Evolutionary conservation across 1,140 invertebrate species (phyloP).

Genomic region (Scaptomyza montana): DNA sequence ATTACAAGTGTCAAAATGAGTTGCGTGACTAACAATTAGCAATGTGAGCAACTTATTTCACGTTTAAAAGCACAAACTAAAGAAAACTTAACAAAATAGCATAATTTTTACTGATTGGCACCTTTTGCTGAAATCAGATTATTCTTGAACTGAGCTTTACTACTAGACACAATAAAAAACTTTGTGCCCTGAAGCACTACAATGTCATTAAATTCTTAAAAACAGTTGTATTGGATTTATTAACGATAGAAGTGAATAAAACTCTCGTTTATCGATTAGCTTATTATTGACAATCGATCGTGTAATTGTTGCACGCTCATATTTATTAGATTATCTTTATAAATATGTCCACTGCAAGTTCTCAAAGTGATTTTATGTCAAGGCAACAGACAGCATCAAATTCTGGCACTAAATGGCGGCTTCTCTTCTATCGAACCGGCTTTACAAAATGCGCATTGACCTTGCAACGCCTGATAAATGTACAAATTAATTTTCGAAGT

Average conservation of each 20-base stretch:
- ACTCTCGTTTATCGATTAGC: conserved; percentile 30
- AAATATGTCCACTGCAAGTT: conserved; percentile 13
- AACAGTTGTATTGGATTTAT: conserved; percentile 20
- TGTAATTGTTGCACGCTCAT: not conserved
- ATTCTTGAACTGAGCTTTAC: not conserved
- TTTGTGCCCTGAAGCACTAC: conserved; percentile 40
- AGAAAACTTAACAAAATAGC: not conserved
- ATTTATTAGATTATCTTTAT: not conserved
- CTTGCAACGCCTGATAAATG: conserved; percentile 71
- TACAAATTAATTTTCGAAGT: conserved; percentile 59
- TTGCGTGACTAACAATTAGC: conserved; percentile 26
- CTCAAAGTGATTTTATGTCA: conserved; percentile 21
- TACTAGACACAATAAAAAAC: conserved; percentile 1
- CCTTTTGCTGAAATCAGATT: not conserved
- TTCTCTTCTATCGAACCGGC: conserved; percentile 28
- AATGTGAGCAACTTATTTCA: conserved; percentile 24
- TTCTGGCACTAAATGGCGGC: conserved; percentile 17
- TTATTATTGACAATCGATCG: conserved; percentile 35
- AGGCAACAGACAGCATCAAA: not conserved
- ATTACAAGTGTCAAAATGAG: conserved; percentile 28
- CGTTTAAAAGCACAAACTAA: not conserved
- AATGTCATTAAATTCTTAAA: not conserved
- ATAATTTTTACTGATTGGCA: not conserved
- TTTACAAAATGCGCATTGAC: conserved; percentile 57
- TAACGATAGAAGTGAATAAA: conserved; percentile 41